Evolutionary conservation across 1,140 invertebrate genomes (phyloP), one percentile per base, ranked within the genome.

Genomic region (Cylas formicarius): DNA sequence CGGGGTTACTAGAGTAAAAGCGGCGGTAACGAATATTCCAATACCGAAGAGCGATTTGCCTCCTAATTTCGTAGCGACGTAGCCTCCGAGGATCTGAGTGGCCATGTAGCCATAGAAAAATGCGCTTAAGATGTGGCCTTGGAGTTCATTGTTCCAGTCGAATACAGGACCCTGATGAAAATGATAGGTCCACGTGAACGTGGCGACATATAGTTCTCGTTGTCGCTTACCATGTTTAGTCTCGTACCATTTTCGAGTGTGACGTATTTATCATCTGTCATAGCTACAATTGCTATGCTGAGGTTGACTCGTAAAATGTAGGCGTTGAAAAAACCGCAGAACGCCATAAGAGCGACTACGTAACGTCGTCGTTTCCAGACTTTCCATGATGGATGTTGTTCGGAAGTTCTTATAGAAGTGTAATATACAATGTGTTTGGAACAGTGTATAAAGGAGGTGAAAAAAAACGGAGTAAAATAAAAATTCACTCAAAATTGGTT

Each of bases 251-350:
- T 73, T 8, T 70, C 71, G 22, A 76, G 64, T 16, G 67, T 63
- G 0, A 73, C 67, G 5, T 72, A 71, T 17, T 73, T 62, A 20
- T 76, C 75, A 48, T 80, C 74, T 0, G 82, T 85, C 84, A 96
- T 94, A 22, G 86, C 85, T 11, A 95, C 86, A 47, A 93, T 85
- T 1, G 88, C 89, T 13, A 95, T 83, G 40, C 84, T 89, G 14
- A 95, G 68, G 68, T 93, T 94, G 0, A 90, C 90, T 18, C 91
- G 72, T 46, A 93, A 67, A 9, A 86, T 80, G 66, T 94, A 93
- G 1, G 88, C 78, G 57, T 90, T 86, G 68, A 89, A 84, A 69
- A 93, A 92, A 4, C 90, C 91, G 45, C 92, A 74, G 64, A 93
- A 91, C 0, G 84, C 81, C 45, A 93, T 57, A 0, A 85, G 56